Conservation (phyloP, 2,113 vertebrate species). For the Glaucidium brasilianum region DNA sequence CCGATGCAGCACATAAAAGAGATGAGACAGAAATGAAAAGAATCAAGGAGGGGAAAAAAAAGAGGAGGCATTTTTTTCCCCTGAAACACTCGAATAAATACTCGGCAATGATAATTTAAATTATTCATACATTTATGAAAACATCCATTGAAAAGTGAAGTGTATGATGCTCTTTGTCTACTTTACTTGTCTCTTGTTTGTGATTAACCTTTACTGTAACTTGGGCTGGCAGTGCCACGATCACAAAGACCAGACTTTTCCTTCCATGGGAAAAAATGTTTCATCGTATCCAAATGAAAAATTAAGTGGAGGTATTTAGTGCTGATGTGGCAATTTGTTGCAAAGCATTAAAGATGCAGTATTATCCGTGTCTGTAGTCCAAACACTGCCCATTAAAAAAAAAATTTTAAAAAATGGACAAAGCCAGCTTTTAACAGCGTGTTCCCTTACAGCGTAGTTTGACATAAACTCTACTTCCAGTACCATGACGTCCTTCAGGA, state of each 20-base stretch:
- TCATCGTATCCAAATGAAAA: slow-evolving; percentile 72
- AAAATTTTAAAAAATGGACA: background rate
- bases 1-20: slow-evolving; percentile 90
- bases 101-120: slow-evolving; percentile 86
- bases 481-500: background rate
- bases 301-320: slow-evolving; percentile 73
- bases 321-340: slow-evolving; percentile 76
- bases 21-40: slow-evolving; percentile 86
- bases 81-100: slow-evolving; percentile 82
- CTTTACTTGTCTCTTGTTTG: slow-evolving; percentile 86
- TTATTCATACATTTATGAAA: slow-evolving; percentile 93
- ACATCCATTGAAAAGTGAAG: slow-evolving; percentile 83
- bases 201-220: slow-evolving; percentile 92
- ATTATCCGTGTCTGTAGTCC: slow-evolving; percentile 27
- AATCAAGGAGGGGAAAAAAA: slow-evolving; percentile 73
- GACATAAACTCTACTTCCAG: background rate
- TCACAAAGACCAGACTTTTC: slow-evolving; percentile 83
- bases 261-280: slow-evolving; percentile 87
- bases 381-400: slow-evolving; percentile 20
- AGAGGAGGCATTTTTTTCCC: slow-evolving; percentile 81
- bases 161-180: slow-evolving; percentile 92
- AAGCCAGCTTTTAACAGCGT: slow-evolving; percentile 50
- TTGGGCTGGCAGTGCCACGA: slow-evolving; percentile 75
- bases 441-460: background rate
- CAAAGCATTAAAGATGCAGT: slow-evolving; percentile 59